Evolutionary conservation across 2,113 vertebrate genomes (phyloP).

Genomic region (Tretioscincus oriximinensis): DNA sequence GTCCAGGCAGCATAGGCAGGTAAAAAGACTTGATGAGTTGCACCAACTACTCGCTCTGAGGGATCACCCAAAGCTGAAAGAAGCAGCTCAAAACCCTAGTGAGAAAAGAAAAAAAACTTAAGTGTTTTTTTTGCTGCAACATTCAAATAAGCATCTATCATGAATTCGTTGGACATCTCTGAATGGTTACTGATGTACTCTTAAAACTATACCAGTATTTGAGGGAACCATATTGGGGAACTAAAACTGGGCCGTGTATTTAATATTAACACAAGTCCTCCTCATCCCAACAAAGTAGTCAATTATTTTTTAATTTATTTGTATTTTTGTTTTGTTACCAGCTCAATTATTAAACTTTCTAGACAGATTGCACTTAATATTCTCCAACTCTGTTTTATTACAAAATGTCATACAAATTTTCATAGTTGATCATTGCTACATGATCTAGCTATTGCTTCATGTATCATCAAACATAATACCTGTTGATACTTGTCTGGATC

Average conservation of each 20-base stretch:
- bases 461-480: slow-evolving; percentile 69
- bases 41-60: slow-evolving; percentile 92
- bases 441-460: background rate
- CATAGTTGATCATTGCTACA: background rate
- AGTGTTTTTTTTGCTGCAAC: background rate
- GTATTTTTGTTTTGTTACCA: background rate
- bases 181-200: background rate
- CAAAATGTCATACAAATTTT: background rate
- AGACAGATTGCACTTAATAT: background rate
- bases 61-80: slow-evolving; percentile 91
- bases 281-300: too few relatives aligned
- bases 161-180: background rate
- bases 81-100: slow-evolving; percentile 94
- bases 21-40: slow-evolving; percentile 97
- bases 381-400: background rate
- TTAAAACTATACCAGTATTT: background rate
- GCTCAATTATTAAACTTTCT: background rate
- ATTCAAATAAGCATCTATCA: background rate
- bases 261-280: background rate
- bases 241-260: background rate
- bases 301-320: too few relatives aligned
- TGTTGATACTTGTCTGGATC: slow-evolving; percentile 96
- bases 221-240: background rate
- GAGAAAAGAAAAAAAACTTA: slow-evolving; percentile 19
- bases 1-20: slow-evolving; percentile 98